Evolutionary conservation across 37 sponge, comb jelly and placozoan species (phyloP), one percentile per base, ranked within the genome.

Genomic region (Agelas oroides): DNA sequence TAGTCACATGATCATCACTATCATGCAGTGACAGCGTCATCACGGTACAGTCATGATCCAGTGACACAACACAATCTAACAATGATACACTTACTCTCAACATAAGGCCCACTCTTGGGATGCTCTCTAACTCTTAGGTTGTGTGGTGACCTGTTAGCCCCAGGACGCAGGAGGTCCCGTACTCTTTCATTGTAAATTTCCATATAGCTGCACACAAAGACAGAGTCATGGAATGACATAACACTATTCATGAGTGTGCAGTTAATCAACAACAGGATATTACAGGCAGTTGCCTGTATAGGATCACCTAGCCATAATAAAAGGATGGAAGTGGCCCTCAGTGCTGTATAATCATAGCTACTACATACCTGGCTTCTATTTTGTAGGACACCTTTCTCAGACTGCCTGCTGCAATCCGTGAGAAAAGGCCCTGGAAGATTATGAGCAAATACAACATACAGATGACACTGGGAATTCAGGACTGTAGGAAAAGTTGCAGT

Each of bases 121-220:
- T 96, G 96, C 67, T 96, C 93, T 62, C 96, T 77, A 19, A 96
- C 86, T 84, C 65, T 71, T 20, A 96, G 71, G 46, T 65, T 87
- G 65, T 94, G 91, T 33, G 31, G 20, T 6, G 24, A 28, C 25
- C 74, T 63, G 23, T 25, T 14, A n/a, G 52, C 21, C 12, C 38
- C 31, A 0, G 67, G 76, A 12, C 56, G 28, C 39, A 96, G 73
- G 28, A 96, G 78, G 56, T 93, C 94, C 19, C 94, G 85, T 11
- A 90, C 94, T 73, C 81, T 87, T 72, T 96, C 96, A 69, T 96
- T 96, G 75, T 96, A 96, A 30, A 96, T 96, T 71, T 96, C 96
- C 90, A 92, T 87, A 62, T 87, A 96, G 41, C 96, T 96, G n/a
- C n/a, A n/a, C n/a, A n/a, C n/a, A n/a, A n/a, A n/a, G n/a, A n/a